Percentiles rank a stretch among this genome's conserved stretches.
These are phyloP conservation scores for Sebastes matsubarae DNA, from an alignment of 2,797 vertebrate species.

Conservation along the genomic window DNA sequence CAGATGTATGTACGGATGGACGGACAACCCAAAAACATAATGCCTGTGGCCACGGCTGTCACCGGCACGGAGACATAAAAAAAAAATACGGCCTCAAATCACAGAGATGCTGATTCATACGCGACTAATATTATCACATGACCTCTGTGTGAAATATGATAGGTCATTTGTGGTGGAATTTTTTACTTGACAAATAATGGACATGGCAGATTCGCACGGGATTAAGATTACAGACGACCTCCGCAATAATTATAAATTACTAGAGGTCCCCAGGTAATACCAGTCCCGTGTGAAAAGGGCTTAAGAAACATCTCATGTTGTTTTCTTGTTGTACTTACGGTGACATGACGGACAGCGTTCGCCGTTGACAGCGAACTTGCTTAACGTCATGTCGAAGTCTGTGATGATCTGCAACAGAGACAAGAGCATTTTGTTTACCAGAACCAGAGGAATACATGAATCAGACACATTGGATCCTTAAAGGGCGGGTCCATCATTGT, in stretches of 20 bases:
- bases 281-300: not conserved
- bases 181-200: not conserved
- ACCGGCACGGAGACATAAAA: too few species aligned
- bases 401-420: conserved; percentile 90
- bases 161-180: not conserved
- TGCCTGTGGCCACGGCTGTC: too few species aligned
- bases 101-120: too few species aligned
- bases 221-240: not conserved
- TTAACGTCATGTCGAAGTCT: conserved; percentile 99
- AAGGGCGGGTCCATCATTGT: too few species aligned
- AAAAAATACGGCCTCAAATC: too few species aligned
- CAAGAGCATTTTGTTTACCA: not conserved
- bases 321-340: conserved; percentile 83
- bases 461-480: not conserved
- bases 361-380: conserved; percentile 93
- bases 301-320: not conserved
- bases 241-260: not conserved
- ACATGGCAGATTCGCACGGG: too few species aligned
- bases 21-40: too few species aligned
- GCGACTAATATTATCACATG: too few species aligned
- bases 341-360: conserved; percentile 95
- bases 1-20: rapidly evolving
- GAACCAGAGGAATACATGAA: not conserved
- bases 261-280: not conserved
- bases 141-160: too few species aligned